Evolutionary conservation across 2,888 invertebrate species (phyloP), one percentile per base, ranked within the genome.

Genomic region (Neoaliturus tenellus): DNA sequence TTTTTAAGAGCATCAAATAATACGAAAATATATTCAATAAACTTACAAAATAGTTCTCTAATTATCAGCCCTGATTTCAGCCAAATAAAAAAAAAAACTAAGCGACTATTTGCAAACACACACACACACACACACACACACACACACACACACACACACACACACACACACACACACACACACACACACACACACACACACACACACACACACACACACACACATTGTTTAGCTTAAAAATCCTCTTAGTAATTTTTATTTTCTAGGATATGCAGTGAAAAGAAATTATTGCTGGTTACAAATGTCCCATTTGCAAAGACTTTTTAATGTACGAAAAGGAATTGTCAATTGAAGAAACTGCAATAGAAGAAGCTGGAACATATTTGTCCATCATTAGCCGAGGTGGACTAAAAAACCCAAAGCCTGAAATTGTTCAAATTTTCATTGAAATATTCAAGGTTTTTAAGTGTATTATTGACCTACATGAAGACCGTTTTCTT

Each of bases 191-290:
- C n/a, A n/a, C n/a, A n/a, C n/a, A n/a, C n/a, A n/a, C n/a, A n/a
- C n/a, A n/a, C n/a, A n/a, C n/a, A n/a, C n/a, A n/a, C n/a, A n/a
- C n/a, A n/a, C n/a, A n/a, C n/a, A n/a, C n/a, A n/a, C n/a, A n/a
- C n/a, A n/a, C n/a, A 41, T 14, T 41, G 41, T 41, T 41, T 41
- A 41, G 8, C 44, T 44, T 14, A 44, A 44, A 44, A 44, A 44
- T 14, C 10, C 44, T 44, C 17, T 44, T 44, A 44, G n/a, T 44
- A 3, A 44, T 44, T 44, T 44, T 44, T 14, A 14, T 44, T 8
- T 44, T 44, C 17, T 62, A 62, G 62, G 62, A 62, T 62, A 62
- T 62, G 62, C 62, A 20, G 62, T 62, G 62, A 62, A 44, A 44
- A 44, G n/a, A 44, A 44, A 44, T 44, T 8, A 44, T 14, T 14